These are phyloP conservation scores for Antechinus flavipes DNA, from an alignment of 2,113 vertebrate genomes.

Conservation along the genomic window DNA sequence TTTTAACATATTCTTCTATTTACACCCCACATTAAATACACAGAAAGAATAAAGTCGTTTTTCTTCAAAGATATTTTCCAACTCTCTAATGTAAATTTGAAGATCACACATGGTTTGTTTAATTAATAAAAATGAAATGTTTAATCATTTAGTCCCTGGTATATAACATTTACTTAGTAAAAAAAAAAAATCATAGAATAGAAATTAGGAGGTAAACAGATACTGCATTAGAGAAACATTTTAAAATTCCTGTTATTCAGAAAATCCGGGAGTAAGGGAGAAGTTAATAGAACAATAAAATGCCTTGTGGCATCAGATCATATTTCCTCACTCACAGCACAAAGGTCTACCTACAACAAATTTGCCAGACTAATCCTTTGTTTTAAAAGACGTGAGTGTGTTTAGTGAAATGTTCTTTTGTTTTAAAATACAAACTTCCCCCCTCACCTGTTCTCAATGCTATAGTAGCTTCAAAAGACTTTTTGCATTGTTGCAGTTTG, in stretches of 20 bases:
- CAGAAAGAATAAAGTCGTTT: background rate
- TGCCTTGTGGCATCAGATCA: slow-evolving; percentile 30
- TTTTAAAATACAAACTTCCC: slow-evolving; percentile 31
- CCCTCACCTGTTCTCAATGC: background rate
- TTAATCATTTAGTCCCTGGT: slow-evolving; percentile 11
- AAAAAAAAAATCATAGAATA: background rate
- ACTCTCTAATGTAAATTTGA: background rate
- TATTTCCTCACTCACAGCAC: slow-evolving; percentile 25
- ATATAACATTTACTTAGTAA: slow-evolving; percentile 22
- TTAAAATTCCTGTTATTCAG: background rate
- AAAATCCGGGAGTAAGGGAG: background rate
- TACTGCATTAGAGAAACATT: slow-evolving; percentile 40
- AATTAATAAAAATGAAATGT: background rate
- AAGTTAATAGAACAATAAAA: slow-evolving; percentile 35
- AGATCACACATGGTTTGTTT: slow-evolving; percentile 6
- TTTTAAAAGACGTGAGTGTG: background rate
- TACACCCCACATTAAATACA: background rate
- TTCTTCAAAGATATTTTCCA: background rate
- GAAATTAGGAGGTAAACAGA: background rate
- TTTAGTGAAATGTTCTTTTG: slow-evolving; percentile 4
- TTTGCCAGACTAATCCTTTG: slow-evolving; percentile 10
- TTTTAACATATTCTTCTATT: slow-evolving; percentile 1
- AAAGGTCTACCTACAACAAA: background rate
- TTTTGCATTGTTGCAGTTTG: background rate
- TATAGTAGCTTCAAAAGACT: slow-evolving; percentile 36